Evolutionary conservation across 2,113 vertebrate genomes (phyloP).

Genomic region (Murina feae): DNA sequence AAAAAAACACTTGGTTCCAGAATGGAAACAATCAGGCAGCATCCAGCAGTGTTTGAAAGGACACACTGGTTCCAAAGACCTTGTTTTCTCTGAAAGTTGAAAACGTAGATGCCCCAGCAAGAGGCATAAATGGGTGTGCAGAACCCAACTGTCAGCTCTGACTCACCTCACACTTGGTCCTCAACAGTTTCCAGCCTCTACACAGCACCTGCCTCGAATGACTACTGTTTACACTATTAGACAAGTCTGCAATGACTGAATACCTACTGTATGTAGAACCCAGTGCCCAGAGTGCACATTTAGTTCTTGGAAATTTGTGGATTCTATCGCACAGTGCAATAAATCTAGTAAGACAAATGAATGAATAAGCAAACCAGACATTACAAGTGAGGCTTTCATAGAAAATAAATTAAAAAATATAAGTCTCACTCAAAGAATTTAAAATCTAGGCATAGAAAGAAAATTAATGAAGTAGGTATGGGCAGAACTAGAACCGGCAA

Average conservation of each 20-base stretch:
- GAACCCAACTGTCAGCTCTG: not conserved
- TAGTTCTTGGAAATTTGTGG: not conserved
- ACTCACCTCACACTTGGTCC: not conserved
- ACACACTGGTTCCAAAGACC: slow-evolving; percentile 15
- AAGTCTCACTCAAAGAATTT: not conserved
- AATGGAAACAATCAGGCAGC: slow-evolving; percentile 17
- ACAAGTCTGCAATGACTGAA: not conserved
- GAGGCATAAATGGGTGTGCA: not conserved
- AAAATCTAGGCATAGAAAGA: not conserved
- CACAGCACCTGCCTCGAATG: not conserved
- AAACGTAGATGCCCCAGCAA: slow-evolving; percentile 2
- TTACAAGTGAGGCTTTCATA: not conserved
- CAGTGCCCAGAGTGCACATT: not conserved
- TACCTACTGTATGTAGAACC: not conserved
- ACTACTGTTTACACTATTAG: not conserved
- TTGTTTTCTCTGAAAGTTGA: not conserved
- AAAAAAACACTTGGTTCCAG: not conserved
- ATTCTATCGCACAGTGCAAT: not conserved
- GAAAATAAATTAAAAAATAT: not conserved
- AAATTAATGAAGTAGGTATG: not conserved
- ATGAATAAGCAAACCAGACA: not conserved
- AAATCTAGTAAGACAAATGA: not conserved
- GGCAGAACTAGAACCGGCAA: not conserved
- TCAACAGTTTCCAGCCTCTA: not conserved
- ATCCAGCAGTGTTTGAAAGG: slow-evolving; percentile 33